Conservation (phyloP, 2,113 vertebrate species). For the Lophura nycthemera region DNA sequence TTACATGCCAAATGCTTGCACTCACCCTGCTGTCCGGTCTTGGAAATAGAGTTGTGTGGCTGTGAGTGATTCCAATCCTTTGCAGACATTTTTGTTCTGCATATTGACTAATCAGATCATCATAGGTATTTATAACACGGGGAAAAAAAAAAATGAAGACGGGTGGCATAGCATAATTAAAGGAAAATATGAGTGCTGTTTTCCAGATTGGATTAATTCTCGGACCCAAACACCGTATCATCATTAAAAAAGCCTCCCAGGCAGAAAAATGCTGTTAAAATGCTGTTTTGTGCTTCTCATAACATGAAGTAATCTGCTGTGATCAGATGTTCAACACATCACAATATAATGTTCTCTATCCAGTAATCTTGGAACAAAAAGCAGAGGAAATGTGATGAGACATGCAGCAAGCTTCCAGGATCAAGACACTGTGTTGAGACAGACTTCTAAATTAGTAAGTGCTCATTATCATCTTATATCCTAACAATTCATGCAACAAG, state of each 20-base stretch:
- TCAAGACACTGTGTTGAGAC: background rate
- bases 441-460: conserved; percentile 20
- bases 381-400: background rate
- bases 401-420: background rate
- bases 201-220: background rate
- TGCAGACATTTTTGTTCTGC: background rate
- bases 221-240: background rate
- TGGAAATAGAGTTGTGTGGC: conserved; percentile 33
- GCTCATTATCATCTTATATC: background rate
- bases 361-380: background rate
- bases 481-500: background rate
- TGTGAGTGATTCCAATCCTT: conserved; percentile 11
- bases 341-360: background rate
- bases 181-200: background rate
- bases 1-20: conserved; percentile 63
- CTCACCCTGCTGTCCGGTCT: conserved; percentile 4
- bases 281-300: background rate
- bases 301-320: background rate
- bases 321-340: background rate
- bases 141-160: background rate
- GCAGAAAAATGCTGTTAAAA: background rate
- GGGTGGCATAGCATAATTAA: background rate
- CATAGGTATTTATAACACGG: background rate
- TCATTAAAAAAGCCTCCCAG: background rate
- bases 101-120: background rate